Base-by-base conservation (phyloP, 1,140 invertebrate genomes). In the Odontomachus brunneus region DNA sequence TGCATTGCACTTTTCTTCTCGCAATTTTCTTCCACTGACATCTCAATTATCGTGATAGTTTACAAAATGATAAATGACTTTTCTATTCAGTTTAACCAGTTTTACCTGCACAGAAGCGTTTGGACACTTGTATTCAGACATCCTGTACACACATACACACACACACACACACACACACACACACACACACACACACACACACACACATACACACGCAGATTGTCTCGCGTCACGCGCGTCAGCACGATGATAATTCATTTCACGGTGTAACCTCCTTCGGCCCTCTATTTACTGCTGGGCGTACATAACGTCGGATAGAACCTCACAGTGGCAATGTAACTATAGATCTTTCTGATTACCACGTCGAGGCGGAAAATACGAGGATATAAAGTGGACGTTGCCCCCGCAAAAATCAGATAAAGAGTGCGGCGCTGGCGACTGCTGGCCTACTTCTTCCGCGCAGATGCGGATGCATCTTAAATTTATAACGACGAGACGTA, bases 321-420 rank as follows among this genome's bases (percentile, higher is more conserved):
- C 65, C 69, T 80, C 75, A 78, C 55, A 29, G 48, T 33, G 24
- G 78, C 78, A 57, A 82, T 73, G 57, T 38, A 82, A 74, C 78
- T 72, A 82, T 82, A 82, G 78, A 82, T 82, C 69, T 82, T 82
- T 82, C 78, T 63, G 78, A 82, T 82, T 82, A 82, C 59, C 48
- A 63, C 81, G 59, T 65, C 81, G 60, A 65, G 71, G 57, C 14
- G 57, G 81, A 83, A 75, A 75, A 75, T 83, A 74, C 81, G 81
- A 63, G 57, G 49, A 33, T 76, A 76, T 74, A 82, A 82, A 82
- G 48, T 83, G 81, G 72, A 65, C 81, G 71, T 75, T 80, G 73
- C 51, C 71, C 63, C 49, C 76, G 59, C 53, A 84, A 80, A 84
- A 88, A 88, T 88, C 86, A 87, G 86, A 88, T 88, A 88, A 84